Conservation (phyloP, 2,888 invertebrate genomes). For the Cheilosia impressa region DNA sequence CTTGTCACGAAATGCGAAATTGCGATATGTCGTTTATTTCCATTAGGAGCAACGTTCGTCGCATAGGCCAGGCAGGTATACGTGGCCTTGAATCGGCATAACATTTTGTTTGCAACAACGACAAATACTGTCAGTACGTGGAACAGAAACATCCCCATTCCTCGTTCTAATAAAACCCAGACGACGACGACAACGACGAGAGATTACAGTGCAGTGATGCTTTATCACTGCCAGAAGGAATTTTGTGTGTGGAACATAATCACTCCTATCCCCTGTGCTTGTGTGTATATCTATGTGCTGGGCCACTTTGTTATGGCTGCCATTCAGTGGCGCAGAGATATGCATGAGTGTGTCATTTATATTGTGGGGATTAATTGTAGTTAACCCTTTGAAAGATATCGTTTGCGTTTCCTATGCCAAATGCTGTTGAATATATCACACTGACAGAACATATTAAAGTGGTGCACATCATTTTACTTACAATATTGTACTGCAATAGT, state of each 20-base stretch:
- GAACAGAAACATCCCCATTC: conserved; percentile 7
- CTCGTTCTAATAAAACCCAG: conserved; percentile 27
- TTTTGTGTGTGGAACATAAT: conserved; percentile 9
- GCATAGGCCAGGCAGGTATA: conserved; percentile 24
- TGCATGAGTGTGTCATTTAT: neutral
- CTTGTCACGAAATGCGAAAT: conserved; percentile 62
- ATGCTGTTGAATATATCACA: neutral
- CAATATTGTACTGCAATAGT: too few relatives aligned
- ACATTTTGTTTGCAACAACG: conserved; percentile 39
- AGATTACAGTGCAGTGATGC: conserved; percentile 37
- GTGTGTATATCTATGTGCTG: neutral
- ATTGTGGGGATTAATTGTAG: neutral
- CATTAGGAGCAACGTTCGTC: conserved; percentile 23
- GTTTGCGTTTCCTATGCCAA: neutral
- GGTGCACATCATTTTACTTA: too few relatives aligned
- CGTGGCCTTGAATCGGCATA: conserved; percentile 23
- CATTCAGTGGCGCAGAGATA: conserved; percentile 1
- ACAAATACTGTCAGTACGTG: conserved; percentile 29
- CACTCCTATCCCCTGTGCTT: neutral
- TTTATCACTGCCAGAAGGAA: conserved; percentile 26
- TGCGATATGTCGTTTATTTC: conserved; percentile 61
- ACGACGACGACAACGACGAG: neutral
- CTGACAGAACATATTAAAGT: too few relatives aligned
- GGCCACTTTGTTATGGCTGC: neutral
- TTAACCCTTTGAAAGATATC: neutral